Percentiles rank a stretch among this genome's conserved stretches.
These are phyloP conservation scores for Pseudomugil gertrudae DNA, from an alignment of 2,797 vertebrate genomes.

Conservation along the genomic window DNA sequence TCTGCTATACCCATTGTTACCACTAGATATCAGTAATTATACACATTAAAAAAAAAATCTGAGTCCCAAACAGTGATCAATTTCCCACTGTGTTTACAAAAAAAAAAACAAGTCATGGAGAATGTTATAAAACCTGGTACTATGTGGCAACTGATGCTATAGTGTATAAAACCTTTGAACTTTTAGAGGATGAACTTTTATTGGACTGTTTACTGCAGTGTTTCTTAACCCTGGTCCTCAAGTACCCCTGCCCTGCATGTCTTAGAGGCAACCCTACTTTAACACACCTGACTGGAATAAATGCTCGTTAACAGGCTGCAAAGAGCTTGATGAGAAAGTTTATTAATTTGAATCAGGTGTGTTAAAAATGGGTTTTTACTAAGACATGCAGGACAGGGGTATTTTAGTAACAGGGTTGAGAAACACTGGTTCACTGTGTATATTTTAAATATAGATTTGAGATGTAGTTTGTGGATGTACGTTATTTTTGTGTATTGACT, in stretches of 20 bases:
- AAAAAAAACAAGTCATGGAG: too few species aligned
- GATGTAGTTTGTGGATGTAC: neutral
- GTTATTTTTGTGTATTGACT: neutral
- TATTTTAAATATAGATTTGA: neutral
- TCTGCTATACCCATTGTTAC: neutral
- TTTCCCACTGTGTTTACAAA: neutral
- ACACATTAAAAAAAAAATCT: neutral
- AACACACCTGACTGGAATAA: too few species aligned
- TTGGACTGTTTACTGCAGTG: neutral
- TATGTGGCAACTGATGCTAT: neutral
- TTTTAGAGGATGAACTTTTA: neutral
- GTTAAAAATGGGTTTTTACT: too few species aligned
- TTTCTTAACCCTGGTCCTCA: too few species aligned
- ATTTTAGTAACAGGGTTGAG: too few species aligned
- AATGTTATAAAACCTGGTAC: neutral
- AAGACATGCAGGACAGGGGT: too few species aligned
- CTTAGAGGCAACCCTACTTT: too few species aligned
- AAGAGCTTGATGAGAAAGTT: too few species aligned
- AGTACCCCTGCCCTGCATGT: too few species aligned
- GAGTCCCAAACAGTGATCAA: neutral
- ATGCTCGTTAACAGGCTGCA: too few species aligned
- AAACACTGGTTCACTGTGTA: too few species aligned
- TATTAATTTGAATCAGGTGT: too few species aligned
- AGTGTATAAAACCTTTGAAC: neutral
- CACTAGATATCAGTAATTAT: neutral